These are phyloP conservation scores for Trissonchulus sp. DNA, from an alignment of 2,888 invertebrate species.

Conservation along the genomic window DNA sequence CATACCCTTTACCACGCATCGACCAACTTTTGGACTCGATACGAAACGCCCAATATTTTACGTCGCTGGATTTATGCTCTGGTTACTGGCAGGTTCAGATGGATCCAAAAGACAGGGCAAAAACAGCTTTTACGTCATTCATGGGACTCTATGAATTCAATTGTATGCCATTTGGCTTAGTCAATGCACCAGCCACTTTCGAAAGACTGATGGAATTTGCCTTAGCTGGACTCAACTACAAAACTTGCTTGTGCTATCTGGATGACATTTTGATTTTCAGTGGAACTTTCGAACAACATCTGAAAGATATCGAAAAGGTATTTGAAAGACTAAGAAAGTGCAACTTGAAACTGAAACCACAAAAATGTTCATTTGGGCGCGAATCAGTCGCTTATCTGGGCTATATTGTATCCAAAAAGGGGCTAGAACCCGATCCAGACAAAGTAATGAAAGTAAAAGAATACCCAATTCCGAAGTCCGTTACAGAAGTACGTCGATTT, in stretches of 20 bases:
- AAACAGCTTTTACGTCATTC: background rate
- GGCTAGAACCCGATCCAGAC: conserved; percentile 12
- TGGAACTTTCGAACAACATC: background rate
- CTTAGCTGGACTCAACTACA: background rate
- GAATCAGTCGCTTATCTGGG: background rate
- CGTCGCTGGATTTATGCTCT: background rate
- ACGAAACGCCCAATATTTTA: background rate
- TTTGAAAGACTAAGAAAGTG: background rate
- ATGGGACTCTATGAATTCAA: background rate
- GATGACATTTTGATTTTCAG: conserved; percentile 9
- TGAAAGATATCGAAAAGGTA: background rate
- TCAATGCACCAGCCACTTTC: background rate
- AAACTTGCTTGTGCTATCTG: background rate
- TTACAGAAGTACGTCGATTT: conserved; percentile 14
- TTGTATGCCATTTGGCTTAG: background rate
- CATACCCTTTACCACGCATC: background rate
- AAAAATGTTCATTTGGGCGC: background rate
- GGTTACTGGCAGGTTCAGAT: background rate
- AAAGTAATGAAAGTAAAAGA: background rate
- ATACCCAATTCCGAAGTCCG: background rate
- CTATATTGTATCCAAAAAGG: background rate
- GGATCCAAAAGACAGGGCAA: background rate
- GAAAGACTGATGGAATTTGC: background rate
- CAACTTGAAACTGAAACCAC: conserved; percentile 19
- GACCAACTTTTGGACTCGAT: background rate